Evolutionary conservation across 37 sponge, comb jelly and placozoan species (phyloP).

Genomic region (Beroe forskalii): DNA sequence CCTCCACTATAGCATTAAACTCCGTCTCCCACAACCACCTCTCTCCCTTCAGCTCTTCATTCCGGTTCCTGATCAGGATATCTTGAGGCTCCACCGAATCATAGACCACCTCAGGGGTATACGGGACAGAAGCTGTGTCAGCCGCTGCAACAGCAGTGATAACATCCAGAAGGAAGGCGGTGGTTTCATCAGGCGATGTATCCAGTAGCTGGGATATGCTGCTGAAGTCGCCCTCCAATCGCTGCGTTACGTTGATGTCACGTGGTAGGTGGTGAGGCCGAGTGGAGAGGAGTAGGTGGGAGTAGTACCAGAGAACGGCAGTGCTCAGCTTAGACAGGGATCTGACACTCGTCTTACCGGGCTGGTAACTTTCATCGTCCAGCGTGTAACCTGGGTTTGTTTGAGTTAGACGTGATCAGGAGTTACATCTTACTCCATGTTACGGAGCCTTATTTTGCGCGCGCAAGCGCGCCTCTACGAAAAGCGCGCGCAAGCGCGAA

Average conservation of each 20-base stretch:
- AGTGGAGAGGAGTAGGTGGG: not conserved
- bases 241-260: not conserved
- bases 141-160: not conserved
- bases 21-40: not conserved
- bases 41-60: not conserved
- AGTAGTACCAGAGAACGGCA: not conserved
- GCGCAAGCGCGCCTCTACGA: too few relatives aligned
- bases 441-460: too few relatives aligned
- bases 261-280: not conserved
- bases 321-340: not conserved
- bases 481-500: too few relatives aligned
- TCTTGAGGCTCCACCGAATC: conserved; percentile 3
- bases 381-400: conserved; percentile 38
- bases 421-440: too few relatives aligned
- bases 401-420: too few relatives aligned
- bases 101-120: not conserved
- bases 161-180: not conserved
- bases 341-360: not conserved
- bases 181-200: not conserved
- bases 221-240: not conserved
- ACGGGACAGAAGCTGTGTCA: not conserved
- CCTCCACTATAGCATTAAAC: not conserved
- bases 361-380: not conserved
- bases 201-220: not conserved
- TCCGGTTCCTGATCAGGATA: not conserved